A percentile compares a stretch with the other conserved stretches of the same genome.
Evolutionary conservation across 2,113 vertebrate genomes (phyloP).

Genomic region (human): GRCh38 chr20:59907001-59907500

Average conservation of each 20-base stretch:
- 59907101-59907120: not conserved
- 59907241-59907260: not conserved
- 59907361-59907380: slow-evolving; percentile 92
- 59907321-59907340: not conserved
- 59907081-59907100: not conserved
- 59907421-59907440: slow-evolving; percentile 84
- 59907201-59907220: not conserved
- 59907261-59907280: not conserved
- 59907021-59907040: not conserved
- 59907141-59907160: not conserved
- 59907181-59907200: not conserved
- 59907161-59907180: not conserved
- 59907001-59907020: not conserved
- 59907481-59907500: slow-evolving; percentile 40
- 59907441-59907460: slow-evolving; percentile 18
- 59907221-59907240: not conserved
- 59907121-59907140: not conserved
- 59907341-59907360: not conserved
- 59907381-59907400: slow-evolving; percentile 91
- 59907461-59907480: not conserved
- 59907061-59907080: not conserved
- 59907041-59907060: not conserved
- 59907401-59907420: slow-evolving; percentile 94
- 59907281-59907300: not conserved
- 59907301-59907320: not conserved